Evolutionary conservation across 2,888 invertebrate species (phyloP).

Genomic region (Diachrysia chrysitis): DNA sequence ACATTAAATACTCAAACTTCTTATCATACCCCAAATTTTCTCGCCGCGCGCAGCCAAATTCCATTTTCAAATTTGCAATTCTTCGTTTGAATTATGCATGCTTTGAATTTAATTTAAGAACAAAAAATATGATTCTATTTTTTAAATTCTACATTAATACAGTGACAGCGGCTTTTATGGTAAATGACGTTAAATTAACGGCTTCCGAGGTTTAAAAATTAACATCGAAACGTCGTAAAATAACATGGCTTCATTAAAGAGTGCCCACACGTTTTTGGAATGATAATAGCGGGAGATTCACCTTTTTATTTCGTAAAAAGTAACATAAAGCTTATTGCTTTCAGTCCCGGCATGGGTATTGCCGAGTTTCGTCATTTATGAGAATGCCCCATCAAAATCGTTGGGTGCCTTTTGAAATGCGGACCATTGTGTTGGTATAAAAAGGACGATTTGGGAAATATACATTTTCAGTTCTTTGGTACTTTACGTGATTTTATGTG

Average conservation of each 20-base stretch:
- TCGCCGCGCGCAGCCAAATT: slow-evolving; percentile 11
- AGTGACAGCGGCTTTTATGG: slow-evolving; percentile 5
- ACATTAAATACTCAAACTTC: slow-evolving; percentile 17
- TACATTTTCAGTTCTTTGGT: slow-evolving; percentile 32
- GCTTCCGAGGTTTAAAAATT: slow-evolving; percentile 1
- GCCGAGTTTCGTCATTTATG: slow-evolving; percentile 44
- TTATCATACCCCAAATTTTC: slow-evolving; percentile 15
- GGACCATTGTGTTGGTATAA: slow-evolving; percentile 48
- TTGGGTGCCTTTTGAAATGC: slow-evolving; percentile 46
- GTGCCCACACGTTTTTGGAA: slow-evolving; percentile 15
- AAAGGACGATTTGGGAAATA: slow-evolving; percentile 43
- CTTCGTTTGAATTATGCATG: slow-evolving; percentile 13
- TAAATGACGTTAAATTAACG: not conserved
- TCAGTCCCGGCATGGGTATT: slow-evolving; percentile 22
- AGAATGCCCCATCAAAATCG: slow-evolving; percentile 40
- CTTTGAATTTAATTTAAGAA: slow-evolving; percentile 6
- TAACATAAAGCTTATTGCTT: slow-evolving; percentile 44
- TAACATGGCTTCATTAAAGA: slow-evolving; percentile 41
- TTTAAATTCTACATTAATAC: not conserved
- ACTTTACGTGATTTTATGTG: slow-evolving; percentile 18
- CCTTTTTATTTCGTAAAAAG: slow-evolving; percentile 47
- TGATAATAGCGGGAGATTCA: slow-evolving; percentile 20
- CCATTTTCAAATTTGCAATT: slow-evolving; percentile 15
- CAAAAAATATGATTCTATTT: not conserved
- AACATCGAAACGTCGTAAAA: slow-evolving; percentile 23